phyloP scores from a whole-genome alignment of 2,113 vertebrate genomes.

The Oxyruncus cristatus region DNA sequence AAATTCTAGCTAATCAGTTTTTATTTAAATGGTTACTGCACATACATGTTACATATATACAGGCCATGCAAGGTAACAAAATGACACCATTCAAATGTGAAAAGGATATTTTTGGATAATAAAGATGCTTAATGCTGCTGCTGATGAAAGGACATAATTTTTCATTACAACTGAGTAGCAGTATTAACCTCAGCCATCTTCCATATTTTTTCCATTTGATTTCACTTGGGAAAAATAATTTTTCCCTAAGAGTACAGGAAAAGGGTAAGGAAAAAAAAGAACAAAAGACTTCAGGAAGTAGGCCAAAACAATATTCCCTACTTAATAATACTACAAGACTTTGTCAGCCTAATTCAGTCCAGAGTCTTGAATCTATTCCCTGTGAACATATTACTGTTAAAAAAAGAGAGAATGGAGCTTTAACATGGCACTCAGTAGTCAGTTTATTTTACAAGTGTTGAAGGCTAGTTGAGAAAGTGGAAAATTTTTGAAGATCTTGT shows the following conservation, averaged over 20 bases:
- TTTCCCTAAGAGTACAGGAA: neutral
- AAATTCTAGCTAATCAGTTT: neutral
- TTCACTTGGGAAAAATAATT: neutral
- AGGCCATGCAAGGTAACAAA: neutral
- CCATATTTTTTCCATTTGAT: neutral
- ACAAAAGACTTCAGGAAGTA: neutral
- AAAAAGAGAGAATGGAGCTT: slow-evolving; percentile 47
- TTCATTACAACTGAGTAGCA: neutral
- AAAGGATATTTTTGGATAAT: neutral
- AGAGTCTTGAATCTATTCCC: slow-evolving; percentile 32
- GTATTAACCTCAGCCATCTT: neutral
- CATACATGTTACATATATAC: neutral
- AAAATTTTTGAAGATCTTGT: slow-evolving; percentile 54
- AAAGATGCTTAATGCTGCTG: neutral
- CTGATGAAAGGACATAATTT: neutral
- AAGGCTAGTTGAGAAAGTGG: slow-evolving; percentile 59
- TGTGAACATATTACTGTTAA: slow-evolving; percentile 49
- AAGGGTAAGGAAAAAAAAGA: neutral
- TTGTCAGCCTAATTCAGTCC: slow-evolving; percentile 21
- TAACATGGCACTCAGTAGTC: slow-evolving; percentile 47
- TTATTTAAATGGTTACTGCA: neutral
- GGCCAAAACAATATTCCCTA: neutral
- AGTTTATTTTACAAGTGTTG: slow-evolving; percentile 67
- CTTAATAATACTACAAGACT: slow-evolving; percentile 16
- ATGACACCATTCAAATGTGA: neutral